Evolutionary conservation across 2,797 vertebrate species (phyloP), one percentile per base, ranked within the genome.

Genomic region (Coreius guichenoti): DNA sequence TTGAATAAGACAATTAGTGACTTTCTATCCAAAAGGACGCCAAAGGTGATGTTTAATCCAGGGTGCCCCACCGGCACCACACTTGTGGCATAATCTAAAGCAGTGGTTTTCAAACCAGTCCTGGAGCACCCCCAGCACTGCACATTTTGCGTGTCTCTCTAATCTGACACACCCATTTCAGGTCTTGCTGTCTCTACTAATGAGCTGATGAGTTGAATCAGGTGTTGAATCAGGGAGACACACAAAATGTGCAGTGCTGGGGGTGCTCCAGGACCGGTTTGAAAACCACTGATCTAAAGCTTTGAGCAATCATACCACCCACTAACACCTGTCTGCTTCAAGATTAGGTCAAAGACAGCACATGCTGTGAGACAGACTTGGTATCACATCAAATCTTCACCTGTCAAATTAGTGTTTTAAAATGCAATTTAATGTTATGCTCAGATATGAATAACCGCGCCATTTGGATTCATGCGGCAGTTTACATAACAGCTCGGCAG

Each of bases 401-500:
- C n/a, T 19, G 49, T 51, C 43, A 82, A 11, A 56, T 54, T 16
- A 29, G 6, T 8, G 16, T 3, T 16, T 68, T 54, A n/a, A 51
- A 16, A 68, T 6, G 26, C n/a, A 29, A 61, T 65, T 47, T 23
- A 56, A 45, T 21, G 0, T n/a, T n/a, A 51, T 6, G 19, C 61
- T 36, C 56, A 31, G 77, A 51, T 31, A 31, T 31, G 26, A 80
- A 80, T 47, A 36, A 54, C 58, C 76, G 61, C 23, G 58, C 45
- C 81, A 67, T 63, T 83, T 39, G 17, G 45, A 83, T 68, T 65
- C 61, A 75, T 75, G 81, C 81, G 23, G 58, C 82, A 43, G 73
- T 76, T 83, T 83, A 83, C 33, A 68, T 77, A 83, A 83, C 73
- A 67, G 16, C 73, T 67, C 58, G 77, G 29, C 56, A n/a, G 56